Evolutionary conservation across 2,113 vertebrate species (phyloP), one percentile per base, ranked within the genome.

Genomic region (Triplophysa siluroides): DNA sequence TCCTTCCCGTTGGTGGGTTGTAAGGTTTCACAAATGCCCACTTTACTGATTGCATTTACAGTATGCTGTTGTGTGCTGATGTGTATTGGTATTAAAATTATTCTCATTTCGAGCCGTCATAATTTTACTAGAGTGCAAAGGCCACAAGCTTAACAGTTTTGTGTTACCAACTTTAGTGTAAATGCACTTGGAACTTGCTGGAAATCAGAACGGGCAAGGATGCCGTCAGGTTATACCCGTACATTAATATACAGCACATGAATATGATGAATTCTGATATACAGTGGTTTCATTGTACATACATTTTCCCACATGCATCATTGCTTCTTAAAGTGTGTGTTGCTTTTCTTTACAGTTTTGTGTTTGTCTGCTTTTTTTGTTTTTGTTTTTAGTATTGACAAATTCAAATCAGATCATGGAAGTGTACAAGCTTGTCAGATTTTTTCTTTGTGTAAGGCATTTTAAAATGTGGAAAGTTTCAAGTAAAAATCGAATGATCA

Each of bases 1-100:
- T n/a, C n/a, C n/a, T n/a, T n/a, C n/a, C n/a, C n/a, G 64, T 33
- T 21, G 43, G 78, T 70, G 68, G 68, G 81, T 75, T 88, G 74
- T 76, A 38, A 62, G 23, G 12, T 72, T 82, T 71, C 50, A 29
- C 54, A 60, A 65, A 78, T 67, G 63, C 52, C 61, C 66, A 78
- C 18, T 79, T 75, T 73, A 79, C 60, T 61, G 78, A 38, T 83
- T 78, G 62, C 71, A 89, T 88, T 89, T 90, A 87, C 85, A 83
- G 81, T 85, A 86, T 83, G 58, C 86, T 84, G 87, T 87, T 88
- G 84, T 87, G 87, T 91, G 82, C 83, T 89, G 86, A 70, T 86
- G 86, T 83, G 83, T 88, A 88, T 87, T 88, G 85, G 89, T 64
- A 71, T 82, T 54, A 82, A 72, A 72, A 87, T 80, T 88, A 84